Base-by-base conservation (phyloP, 1,140 invertebrate species). In the Drosophila parabipectinata region DNA sequence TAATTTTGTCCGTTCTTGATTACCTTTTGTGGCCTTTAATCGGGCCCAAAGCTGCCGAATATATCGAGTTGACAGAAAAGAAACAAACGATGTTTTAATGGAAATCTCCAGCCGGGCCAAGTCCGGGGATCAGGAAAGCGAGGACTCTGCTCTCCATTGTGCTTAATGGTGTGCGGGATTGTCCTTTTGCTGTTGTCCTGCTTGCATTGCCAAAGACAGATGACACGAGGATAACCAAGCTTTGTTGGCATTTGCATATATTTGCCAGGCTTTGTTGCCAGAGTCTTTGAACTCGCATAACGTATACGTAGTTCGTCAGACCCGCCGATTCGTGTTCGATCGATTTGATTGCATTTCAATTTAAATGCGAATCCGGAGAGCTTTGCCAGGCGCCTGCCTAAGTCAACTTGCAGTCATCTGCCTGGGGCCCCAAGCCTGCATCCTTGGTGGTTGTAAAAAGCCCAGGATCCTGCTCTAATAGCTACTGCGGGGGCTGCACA, bases 81-180 rank as follows among this genome's bases (percentile, higher is more conserved):
- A 74, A 64, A 75, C 15, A 47, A 74, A 75, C 73, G 48, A 75
- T 58, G 26, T 66, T 75, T 66, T 75, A 75, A 75, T 75, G 72
- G 60, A 57, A 75, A 75, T 75, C 48, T 24, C 24, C 12, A 37
- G 34, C 14, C 52, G 52, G 41, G 1, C 53, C 9, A 10, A 37
- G 39, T 39, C 47, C 37, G 5, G 58, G 12, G 37, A 51, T 41
- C 10, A 7, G 30, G 9, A 8, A 28, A 51, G 44, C 67, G 53
- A 45, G 54, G 57, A 64, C 51, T 5, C 6, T 28, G 55, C 51
- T 60, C 18, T 34, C 58, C 55, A 32, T 41, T 55, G 26, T 28
- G 26, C 26, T 28, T 57, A 57, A 72, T 67, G 61, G 57, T 50
- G 56, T 62, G 66, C 39, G 62, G 63, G 77, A 64, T 79, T 75